Evolutionary conservation across 2,888 invertebrate species (phyloP).

Genomic region (Callyntrura guangdongensis): DNA sequence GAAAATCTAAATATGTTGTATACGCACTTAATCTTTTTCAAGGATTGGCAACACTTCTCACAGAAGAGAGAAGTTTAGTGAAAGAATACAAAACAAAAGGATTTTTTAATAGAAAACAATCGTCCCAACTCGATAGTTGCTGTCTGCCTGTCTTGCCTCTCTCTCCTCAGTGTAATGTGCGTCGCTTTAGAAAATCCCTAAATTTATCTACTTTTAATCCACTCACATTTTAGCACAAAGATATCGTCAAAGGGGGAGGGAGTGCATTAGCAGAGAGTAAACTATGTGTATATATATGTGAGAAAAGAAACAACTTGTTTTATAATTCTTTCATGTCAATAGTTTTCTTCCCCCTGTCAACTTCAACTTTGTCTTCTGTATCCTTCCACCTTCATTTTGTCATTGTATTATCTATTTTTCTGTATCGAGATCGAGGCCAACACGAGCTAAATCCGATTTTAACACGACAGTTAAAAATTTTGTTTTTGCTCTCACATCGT

Average conservation of each 20-base stretch:
- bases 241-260: neutral
- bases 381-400: slow-evolving; percentile 47
- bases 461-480: slow-evolving; percentile 58
- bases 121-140: neutral
- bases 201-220: slow-evolving; percentile 69
- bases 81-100: slow-evolving; percentile 51
- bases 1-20: slow-evolving; percentile 41
- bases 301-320: slow-evolving; percentile 59
- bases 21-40: slow-evolving; percentile 40
- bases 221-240: slow-evolving; percentile 39
- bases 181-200: slow-evolving; percentile 21
- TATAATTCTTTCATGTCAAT: slow-evolving; percentile 67
- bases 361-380: slow-evolving; percentile 63
- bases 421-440: slow-evolving; percentile 60
- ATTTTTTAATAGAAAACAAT: slow-evolving; percentile 27
- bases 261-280: slow-evolving; percentile 26
- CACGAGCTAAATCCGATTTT: slow-evolving; percentile 47
- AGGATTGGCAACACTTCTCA: slow-evolving; percentile 48
- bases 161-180: neutral
- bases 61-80: neutral
- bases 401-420: slow-evolving; percentile 36
- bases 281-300: neutral
- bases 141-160: neutral
- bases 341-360: slow-evolving; percentile 65
- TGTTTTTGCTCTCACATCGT: slow-evolving; percentile 43